phyloP scores from a whole-genome alignment of 2,113 vertebrate species.

The Pelecanoides urinatrix region DNA sequence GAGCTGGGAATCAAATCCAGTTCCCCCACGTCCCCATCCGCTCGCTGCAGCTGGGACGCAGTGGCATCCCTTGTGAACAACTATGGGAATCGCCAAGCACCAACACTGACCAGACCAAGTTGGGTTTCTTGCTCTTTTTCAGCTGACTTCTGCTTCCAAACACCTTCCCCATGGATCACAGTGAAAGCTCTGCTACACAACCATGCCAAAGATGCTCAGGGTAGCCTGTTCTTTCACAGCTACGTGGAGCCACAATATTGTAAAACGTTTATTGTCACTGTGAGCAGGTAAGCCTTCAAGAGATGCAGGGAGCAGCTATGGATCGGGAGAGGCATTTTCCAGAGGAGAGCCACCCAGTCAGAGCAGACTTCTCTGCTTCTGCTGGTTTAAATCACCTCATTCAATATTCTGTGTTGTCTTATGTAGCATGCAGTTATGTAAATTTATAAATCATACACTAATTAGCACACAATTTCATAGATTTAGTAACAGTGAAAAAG shows the following conservation, averaged over 20 bases:
- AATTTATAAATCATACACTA: slow-evolving; percentile 54
- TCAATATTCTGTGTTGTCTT: slow-evolving; percentile 52
- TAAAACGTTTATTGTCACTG: not conserved
- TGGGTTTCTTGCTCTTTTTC: not conserved
- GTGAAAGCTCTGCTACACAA: not conserved
- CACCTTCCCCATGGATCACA: not conserved
- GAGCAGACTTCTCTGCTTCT: not conserved
- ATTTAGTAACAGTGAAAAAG: slow-evolving; percentile 29
- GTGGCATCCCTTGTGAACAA: not conserved
- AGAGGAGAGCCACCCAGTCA: not conserved
- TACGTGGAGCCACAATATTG: not conserved
- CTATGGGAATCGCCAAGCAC: not conserved
- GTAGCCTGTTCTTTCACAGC: not conserved
- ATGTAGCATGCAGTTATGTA: slow-evolving; percentile 42
- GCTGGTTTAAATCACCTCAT: slow-evolving; percentile 26
- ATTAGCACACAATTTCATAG: slow-evolving; percentile 60
- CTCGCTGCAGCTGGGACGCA: not conserved
- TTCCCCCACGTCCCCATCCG: accelerated
- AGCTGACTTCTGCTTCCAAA: not conserved
- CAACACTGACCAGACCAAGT: not conserved
- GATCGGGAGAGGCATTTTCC: not conserved
- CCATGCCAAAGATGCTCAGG: not conserved
- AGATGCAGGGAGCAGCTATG: not conserved
- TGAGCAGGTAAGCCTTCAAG: not conserved
- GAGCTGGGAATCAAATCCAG: not conserved